phyloP scores from a whole-genome alignment of 2,113 vertebrate genomes.

The Eulemur rufifrons region DNA sequence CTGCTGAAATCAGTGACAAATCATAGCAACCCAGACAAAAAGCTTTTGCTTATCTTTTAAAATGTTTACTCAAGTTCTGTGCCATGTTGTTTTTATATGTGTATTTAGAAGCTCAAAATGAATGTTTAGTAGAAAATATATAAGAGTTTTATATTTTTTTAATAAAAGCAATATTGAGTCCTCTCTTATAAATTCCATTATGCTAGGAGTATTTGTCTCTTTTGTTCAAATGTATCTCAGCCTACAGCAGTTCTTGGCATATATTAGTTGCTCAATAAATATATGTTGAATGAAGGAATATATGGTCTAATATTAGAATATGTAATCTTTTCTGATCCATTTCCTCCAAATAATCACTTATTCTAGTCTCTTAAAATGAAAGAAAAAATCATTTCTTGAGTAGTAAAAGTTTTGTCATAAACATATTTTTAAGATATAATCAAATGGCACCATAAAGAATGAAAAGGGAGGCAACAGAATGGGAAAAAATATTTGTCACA shows the following conservation, averaged over 20 bases:
- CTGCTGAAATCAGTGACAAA: conserved; percentile 29
- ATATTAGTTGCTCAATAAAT: neutral
- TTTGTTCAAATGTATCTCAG: neutral
- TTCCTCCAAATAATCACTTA: neutral
- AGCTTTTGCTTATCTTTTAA: neutral
- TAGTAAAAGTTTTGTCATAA: neutral
- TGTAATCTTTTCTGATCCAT: neutral
- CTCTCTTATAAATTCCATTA: neutral
- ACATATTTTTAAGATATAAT: neutral
- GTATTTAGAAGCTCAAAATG: neutral
- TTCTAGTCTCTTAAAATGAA: neutral
- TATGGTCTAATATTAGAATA: neutral
- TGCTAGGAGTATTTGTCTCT: neutral
- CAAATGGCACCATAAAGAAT: neutral
- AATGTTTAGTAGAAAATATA: neutral
- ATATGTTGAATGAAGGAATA: neutral
- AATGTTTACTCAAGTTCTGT: neutral
- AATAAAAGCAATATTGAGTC: neutral
- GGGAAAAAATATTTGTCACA: neutral
- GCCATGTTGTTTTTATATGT: neutral
- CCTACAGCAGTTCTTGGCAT: neutral
- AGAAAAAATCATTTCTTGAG: neutral
- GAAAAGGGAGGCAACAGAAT: neutral
- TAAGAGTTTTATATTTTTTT: neutral
- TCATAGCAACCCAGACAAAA: neutral